A percentile compares a stretch with the other conserved stretches of the same genome.
phyloP scores from a whole-genome alignment of 2,113 vertebrate genomes.

The Pseudorectes ferrugineus region DNA sequence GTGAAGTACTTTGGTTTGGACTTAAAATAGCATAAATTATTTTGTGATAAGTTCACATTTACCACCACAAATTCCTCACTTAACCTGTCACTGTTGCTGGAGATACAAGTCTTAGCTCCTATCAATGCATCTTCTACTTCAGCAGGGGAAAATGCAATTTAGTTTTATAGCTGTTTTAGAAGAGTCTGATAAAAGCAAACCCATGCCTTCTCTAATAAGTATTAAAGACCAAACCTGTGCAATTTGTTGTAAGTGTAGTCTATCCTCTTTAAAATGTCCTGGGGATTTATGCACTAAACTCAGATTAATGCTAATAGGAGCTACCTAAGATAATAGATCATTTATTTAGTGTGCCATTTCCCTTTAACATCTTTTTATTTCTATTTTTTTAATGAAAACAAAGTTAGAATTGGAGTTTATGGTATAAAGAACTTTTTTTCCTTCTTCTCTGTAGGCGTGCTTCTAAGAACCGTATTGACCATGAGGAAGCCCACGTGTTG shows the following conservation, averaged over 20 bases:
- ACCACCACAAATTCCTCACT: neutral
- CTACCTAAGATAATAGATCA: neutral
- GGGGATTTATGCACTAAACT: slow-evolving; percentile 26
- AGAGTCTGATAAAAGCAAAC: neutral
- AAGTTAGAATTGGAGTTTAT: neutral
- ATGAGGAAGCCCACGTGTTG: slow-evolving; percentile 18
- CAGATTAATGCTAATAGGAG: slow-evolving; percentile 6
- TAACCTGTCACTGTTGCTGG: neutral
- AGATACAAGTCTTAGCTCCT: neutral
- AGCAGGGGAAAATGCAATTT: slow-evolving; percentile 7
- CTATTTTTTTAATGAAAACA: neutral
- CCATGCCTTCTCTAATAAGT: neutral
- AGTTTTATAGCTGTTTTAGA: slow-evolving; percentile 18
- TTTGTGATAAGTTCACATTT: neutral
- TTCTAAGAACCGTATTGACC: neutral
- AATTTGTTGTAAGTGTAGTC: neutral
- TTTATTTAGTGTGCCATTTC: neutral
- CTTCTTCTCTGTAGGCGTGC: slow-evolving; percentile 48
- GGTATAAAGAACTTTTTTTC: neutral
- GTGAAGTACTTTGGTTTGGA: neutral
- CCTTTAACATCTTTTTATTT: neutral
- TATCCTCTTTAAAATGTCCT: neutral
- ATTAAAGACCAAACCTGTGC: neutral
- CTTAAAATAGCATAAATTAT: neutral
- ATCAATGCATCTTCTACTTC: neutral